Evolutionary conservation across 2,888 invertebrate genomes (phyloP).

Genomic region (Parasteatoda lunata): DNA sequence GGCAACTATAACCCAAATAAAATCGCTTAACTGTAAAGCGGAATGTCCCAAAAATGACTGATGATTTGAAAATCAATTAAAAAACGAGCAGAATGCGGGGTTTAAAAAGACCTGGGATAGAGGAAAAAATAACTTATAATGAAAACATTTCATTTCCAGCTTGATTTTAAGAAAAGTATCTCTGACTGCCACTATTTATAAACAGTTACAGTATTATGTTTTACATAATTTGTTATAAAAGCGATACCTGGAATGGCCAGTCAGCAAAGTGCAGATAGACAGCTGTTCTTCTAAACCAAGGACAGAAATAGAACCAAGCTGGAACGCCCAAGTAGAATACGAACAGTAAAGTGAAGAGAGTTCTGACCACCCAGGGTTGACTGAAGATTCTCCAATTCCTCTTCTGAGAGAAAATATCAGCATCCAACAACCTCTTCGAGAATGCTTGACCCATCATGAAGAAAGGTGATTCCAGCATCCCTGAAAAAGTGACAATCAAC

Average conservation of each 20-base stretch:
- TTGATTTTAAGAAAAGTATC: too few relatives aligned
- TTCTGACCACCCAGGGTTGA: conserved; percentile 15
- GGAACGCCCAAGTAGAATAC: conserved; percentile 66
- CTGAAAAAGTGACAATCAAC: conserved; percentile 1
- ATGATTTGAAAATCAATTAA: too few relatives aligned
- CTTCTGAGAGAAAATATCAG: neutral
- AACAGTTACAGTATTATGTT: too few relatives aligned
- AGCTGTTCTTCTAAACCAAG: conserved; percentile 50
- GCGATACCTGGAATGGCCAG: conserved; percentile 58
- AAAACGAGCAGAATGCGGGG: too few relatives aligned
- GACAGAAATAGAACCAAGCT: conserved; percentile 53
- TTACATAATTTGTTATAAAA: too few relatives aligned
- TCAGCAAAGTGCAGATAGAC: conserved; percentile 56
- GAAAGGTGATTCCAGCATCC: conserved; percentile 13
- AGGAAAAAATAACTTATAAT: too few relatives aligned
- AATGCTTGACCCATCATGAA: conserved; percentile 6
- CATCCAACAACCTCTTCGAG: conserved; percentile 4
- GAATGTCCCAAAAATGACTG: too few relatives aligned
- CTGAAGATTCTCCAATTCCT: conserved; percentile 24
- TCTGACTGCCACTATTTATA: too few relatives aligned
- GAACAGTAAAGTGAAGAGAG: conserved; percentile 19
- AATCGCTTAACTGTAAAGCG: too few relatives aligned
- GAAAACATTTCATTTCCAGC: too few relatives aligned
- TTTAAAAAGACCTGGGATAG: too few relatives aligned
- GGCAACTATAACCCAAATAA: too few relatives aligned